These are phyloP conservation scores for Pterocles gutturalis DNA, from an alignment of 2,113 vertebrate genomes.

Conservation along the genomic window DNA sequence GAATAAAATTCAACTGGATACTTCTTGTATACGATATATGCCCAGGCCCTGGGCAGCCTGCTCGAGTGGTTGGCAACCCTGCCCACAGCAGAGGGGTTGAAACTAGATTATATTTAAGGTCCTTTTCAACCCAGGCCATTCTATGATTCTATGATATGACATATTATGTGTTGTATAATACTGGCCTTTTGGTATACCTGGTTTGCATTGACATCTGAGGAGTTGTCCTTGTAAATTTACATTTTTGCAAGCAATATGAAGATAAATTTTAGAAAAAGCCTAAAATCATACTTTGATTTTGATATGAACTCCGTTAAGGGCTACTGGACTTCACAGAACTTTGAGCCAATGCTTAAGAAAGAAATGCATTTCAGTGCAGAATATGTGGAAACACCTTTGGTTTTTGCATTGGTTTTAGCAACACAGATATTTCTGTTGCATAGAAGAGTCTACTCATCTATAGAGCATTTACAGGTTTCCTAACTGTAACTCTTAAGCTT, in stretches of 20 bases:
- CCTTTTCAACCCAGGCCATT: too few relatives aligned
- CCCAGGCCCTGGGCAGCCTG: too few relatives aligned
- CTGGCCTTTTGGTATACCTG: not conserved
- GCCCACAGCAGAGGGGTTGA: too few relatives aligned
- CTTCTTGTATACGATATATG: not conserved
- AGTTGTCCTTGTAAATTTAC: not conserved
- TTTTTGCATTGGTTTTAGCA: not conserved
- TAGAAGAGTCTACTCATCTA: not conserved
- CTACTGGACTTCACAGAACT: not conserved
- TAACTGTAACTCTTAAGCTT: not conserved
- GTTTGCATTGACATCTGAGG: not conserved
- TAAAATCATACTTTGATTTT: not conserved
- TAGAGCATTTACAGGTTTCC: not conserved
- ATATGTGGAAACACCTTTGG: not conserved
- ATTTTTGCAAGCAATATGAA: not conserved
- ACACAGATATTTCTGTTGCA: not conserved
- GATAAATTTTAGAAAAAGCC: not conserved
- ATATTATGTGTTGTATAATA: not conserved
- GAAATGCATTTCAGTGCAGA: not conserved
- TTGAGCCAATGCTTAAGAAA: not conserved
- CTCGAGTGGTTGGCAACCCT: too few relatives aligned
- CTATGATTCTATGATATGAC: too few relatives aligned
- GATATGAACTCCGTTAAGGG: not conserved
- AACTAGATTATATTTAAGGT: too few relatives aligned
- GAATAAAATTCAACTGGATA: not conserved